phyloP scores from a whole-genome alignment of 2,797 vertebrate genomes.

The Sebastes paucispinis region DNA sequence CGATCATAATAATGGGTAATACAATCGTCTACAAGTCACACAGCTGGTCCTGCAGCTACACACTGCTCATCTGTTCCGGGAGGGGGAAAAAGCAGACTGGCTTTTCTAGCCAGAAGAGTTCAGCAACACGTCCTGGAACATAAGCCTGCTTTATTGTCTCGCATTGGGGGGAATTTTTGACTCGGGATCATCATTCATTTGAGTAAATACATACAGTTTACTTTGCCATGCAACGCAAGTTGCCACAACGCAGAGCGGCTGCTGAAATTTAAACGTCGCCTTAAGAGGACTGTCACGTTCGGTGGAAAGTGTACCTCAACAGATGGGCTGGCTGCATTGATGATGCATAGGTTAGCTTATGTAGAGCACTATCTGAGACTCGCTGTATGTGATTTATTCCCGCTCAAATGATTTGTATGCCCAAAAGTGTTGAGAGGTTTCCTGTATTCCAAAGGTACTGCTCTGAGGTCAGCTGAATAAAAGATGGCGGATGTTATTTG shows the following conservation, averaged over 20 bases:
- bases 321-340: constrained; percentile 49
- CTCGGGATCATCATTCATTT: constrained; percentile 49
- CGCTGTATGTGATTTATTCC: constrained; percentile 38
- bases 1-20: constrained; percentile 32
- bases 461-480: constrained; percentile 56
- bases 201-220: constrained; percentile 51
- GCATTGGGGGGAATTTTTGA: constrained; percentile 30
- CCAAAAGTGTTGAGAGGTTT: constrained; percentile 46
- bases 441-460: constrained; percentile 36
- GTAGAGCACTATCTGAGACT: constrained; percentile 30
- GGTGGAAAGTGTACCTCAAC: constrained; percentile 48
- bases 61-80: constrained; percentile 10
- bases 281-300: constrained; percentile 68
- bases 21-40: constrained; percentile 25
- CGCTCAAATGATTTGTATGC: constrained; percentile 55
- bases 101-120: constrained; percentile 22
- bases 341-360: constrained; percentile 60
- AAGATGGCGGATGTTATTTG: constrained; percentile 20
- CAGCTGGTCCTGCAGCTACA: constrained; percentile 25
- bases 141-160: constrained; percentile 43
- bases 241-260: constrained; percentile 49
- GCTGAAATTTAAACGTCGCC: constrained; percentile 67
- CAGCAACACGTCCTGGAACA: constrained; percentile 37
- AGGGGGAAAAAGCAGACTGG: neutral
- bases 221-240: constrained; percentile 38